Conservation (phyloP, 2,797 vertebrate genomes). For the Sarcoramphus papa region DNA sequence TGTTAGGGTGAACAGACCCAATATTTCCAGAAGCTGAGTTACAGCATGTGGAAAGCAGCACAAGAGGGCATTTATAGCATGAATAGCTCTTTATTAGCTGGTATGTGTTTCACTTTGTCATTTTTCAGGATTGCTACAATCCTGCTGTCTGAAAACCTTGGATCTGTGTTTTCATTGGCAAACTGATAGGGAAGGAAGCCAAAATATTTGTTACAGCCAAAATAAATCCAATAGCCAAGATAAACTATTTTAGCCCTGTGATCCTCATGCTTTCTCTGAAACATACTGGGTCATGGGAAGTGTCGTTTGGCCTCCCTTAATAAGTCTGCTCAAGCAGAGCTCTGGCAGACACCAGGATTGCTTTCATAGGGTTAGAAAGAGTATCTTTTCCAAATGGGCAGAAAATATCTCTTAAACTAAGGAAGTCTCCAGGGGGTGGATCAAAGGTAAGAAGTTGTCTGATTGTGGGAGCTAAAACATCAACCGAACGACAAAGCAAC, state of each 20-base stretch:
- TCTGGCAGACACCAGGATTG: neutral
- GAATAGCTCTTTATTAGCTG: conserved; percentile 63
- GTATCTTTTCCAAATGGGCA: neutral
- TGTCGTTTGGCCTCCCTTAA: conserved; percentile 21
- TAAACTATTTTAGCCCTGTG: conserved; percentile 39
- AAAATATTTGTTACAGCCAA: conserved; percentile 63
- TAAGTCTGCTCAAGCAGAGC: neutral
- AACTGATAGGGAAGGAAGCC: conserved; percentile 51
- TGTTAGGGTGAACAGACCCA: neutral
- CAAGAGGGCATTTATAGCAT: conserved; percentile 17
- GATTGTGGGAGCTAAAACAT: neutral
- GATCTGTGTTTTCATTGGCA: conserved; percentile 68
- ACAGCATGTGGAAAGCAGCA: neutral
- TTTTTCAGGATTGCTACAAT: conserved; percentile 55
- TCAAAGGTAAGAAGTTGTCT: neutral
- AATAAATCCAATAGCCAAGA: conserved; percentile 55
- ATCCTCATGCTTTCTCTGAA: conserved; percentile 52
- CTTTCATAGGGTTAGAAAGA: neutral
- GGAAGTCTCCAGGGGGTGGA: neutral
- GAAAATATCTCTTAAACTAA: neutral
- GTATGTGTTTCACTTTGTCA: conserved; percentile 43
- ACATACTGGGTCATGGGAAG: conserved; percentile 51
- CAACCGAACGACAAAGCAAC: neutral
- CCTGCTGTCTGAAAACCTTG: conserved; percentile 29
- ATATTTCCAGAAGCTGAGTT: neutral